phyloP scores from a whole-genome alignment of 1,140 invertebrate species.

The Paraescarpia echinospica region DNA sequence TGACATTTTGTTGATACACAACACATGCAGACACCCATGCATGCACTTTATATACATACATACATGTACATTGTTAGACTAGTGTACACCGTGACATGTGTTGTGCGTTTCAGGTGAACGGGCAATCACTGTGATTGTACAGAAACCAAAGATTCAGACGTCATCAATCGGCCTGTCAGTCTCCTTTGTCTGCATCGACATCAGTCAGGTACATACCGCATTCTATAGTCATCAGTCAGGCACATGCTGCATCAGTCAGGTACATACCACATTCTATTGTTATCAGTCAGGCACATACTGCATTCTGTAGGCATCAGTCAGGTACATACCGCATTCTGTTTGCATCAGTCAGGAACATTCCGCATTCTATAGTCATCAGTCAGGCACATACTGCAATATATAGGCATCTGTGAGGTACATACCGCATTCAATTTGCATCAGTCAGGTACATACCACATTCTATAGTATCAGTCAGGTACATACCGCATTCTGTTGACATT shows the following conservation, averaged over 20 bases:
- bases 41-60: background rate
- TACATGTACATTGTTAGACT: background rate
- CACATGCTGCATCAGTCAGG: background rate
- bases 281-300: background rate
- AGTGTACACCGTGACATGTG: background rate
- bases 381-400: too few species aligned
- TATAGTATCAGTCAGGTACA: too few species aligned
- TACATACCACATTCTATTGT: background rate
- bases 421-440: too few species aligned
- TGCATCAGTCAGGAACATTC: too few species aligned
- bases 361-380: too few species aligned
- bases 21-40: background rate
- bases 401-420: too few species aligned
- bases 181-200: constrained; percentile 74
- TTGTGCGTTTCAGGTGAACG: constrained; percentile 23
- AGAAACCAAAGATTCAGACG: constrained; percentile 65
- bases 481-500: too few species aligned
- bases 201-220: constrained; percentile 53
- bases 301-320: constrained; percentile 8
- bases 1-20: background rate
- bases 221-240: too few species aligned
- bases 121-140: constrained; percentile 49
- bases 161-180: constrained; percentile 76
- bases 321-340: background rate
- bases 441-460: too few species aligned